Conservation (phyloP, 2,113 vertebrate genomes). For the Paradoxurus hermaphroditus region DNA sequence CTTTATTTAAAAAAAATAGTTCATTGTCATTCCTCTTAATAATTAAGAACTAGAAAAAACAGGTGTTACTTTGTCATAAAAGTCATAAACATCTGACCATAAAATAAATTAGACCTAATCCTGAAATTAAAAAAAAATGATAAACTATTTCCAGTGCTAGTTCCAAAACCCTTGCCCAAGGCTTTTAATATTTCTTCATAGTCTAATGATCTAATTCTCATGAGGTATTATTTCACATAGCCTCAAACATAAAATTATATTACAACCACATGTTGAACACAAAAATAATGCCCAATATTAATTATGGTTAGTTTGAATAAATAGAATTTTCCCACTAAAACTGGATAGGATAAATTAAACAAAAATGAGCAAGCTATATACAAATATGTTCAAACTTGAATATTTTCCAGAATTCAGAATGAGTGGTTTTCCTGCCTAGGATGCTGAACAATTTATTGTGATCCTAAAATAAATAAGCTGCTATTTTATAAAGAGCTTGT, state of each 20-base stretch:
- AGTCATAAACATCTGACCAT: background rate
- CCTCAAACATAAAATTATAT: slow-evolving; percentile 31
- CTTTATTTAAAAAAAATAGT: slow-evolving; percentile 29
- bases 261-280: slow-evolving; percentile 37
- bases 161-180: background rate
- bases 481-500: background rate
- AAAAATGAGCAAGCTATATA: slow-evolving; percentile 32
- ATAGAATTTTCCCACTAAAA: slow-evolving; percentile 29
- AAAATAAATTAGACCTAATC: slow-evolving; percentile 30
- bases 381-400: slow-evolving; percentile 48
- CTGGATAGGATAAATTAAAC: slow-evolving; percentile 30
- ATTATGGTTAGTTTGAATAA: slow-evolving; percentile 49
- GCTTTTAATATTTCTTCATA: slow-evolving; percentile 54
- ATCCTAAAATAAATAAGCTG: slow-evolving; percentile 15
- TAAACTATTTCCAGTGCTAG: slow-evolving; percentile 12
- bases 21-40: background rate
- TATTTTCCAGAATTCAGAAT: slow-evolving; percentile 11
- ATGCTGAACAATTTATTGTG: slow-evolving; percentile 26
- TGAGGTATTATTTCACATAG: slow-evolving; percentile 36
- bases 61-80: background rate
- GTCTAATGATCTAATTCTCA: slow-evolving; percentile 35
- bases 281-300: slow-evolving; percentile 15
- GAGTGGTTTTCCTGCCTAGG: background rate
- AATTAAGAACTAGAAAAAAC: slow-evolving; percentile 3
- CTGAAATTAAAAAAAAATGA: background rate